phyloP scores from a whole-genome alignment of 2,113 vertebrate species.

The Hassar affinis region DNA sequence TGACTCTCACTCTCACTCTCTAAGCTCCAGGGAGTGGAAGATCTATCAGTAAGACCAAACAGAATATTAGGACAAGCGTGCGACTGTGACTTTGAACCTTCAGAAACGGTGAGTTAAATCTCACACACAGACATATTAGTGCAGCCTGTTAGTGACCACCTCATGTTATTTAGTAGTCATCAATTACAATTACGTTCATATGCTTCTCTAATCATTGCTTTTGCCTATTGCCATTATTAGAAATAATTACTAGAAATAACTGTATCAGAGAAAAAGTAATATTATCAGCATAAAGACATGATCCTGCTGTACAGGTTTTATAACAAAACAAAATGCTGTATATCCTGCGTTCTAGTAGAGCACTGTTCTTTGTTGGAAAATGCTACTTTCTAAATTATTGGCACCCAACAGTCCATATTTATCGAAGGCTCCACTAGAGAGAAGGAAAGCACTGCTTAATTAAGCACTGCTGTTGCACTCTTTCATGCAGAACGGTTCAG shows the following conservation, averaged over 20 bases:
- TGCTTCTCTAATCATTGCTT: neutral
- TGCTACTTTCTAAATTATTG: neutral
- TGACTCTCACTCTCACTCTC: neutral
- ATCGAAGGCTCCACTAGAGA: neutral
- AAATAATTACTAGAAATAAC: neutral
- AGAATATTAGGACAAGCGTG: neutral
- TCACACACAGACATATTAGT: too few relatives aligned
- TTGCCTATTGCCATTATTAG: neutral
- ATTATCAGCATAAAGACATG: neutral
- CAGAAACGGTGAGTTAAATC: conserved; percentile 10
- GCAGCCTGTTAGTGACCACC: neutral
- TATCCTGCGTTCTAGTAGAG: too few relatives aligned
- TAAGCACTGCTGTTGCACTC: neutral
- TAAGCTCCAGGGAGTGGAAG: neutral
- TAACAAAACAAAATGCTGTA: too few relatives aligned
- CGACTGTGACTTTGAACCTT: neutral
- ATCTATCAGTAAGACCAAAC: neutral
- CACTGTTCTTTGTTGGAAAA: neutral
- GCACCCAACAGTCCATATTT: neutral
- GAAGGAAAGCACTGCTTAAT: neutral
- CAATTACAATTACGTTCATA: neutral
- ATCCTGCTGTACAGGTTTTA: neutral
- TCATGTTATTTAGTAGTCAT: neutral
- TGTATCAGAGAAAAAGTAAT: neutral
- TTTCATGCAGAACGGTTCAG: neutral